These are phyloP conservation scores for Aphis craccivora DNA, from an alignment of 1,140 invertebrate genomes.

Conservation along the genomic window DNA sequence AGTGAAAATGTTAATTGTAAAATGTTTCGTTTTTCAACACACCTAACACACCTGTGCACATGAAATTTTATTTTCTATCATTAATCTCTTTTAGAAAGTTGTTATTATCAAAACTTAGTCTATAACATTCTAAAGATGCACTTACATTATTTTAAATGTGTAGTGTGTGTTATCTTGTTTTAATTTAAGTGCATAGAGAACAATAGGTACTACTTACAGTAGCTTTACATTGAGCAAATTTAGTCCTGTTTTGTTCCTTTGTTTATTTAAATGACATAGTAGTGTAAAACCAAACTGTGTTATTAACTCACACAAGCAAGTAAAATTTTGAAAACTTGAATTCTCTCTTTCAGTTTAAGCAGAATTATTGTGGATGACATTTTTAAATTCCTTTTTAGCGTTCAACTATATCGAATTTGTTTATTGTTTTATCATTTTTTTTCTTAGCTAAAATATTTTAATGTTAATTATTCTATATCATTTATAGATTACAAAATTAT, in stretches of 20 bases:
- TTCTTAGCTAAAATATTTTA: background rate
- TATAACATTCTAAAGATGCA: background rate
- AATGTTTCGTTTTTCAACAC: background rate
- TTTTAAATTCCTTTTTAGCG: background rate
- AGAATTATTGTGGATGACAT: background rate
- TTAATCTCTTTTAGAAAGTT: background rate
- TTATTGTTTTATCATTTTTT: background rate
- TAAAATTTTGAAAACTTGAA: background rate
- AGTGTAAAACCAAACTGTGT: background rate
- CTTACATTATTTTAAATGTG: constrained; percentile 5
- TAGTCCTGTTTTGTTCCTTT: background rate
- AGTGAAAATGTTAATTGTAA: background rate
- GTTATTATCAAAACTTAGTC: background rate
- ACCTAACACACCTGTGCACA: background rate
- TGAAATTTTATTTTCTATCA: background rate
- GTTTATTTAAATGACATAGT: background rate
- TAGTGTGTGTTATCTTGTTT: background rate
- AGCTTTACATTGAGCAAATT: background rate
- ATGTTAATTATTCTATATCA: background rate
- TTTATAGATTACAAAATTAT: background rate
- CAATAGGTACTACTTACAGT: background rate
- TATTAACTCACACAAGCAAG: background rate
- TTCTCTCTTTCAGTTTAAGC: background rate
- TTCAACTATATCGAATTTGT: background rate
- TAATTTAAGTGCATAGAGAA: constrained; percentile 22